Percentiles rank a stretch among this genome's conserved stretches.
phyloP scores from a whole-genome alignment of 1,140 invertebrate species.

The Marisa cornuarietis region DNA sequence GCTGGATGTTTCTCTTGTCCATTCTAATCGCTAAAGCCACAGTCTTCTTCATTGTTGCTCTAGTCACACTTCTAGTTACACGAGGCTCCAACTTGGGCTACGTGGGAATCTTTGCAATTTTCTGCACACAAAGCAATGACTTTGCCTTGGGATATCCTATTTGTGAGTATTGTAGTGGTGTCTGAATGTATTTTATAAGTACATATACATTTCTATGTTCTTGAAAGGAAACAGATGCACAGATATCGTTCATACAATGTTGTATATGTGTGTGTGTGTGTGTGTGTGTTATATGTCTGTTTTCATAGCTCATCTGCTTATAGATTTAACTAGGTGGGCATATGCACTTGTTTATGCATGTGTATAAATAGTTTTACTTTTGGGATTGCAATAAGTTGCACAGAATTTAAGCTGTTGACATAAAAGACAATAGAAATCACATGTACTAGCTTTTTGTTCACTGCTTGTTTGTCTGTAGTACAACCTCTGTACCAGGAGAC shows the following conservation, averaged over 20 bases:
- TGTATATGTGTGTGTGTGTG: neutral
- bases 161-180: slow-evolving; percentile 72
- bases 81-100: slow-evolving; percentile 80
- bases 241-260: neutral
- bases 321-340: no score
- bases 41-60: slow-evolving; percentile 84
- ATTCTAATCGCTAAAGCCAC: slow-evolving; percentile 86
- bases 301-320: neutral
- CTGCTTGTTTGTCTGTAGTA: slow-evolving; percentile 54
- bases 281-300: neutral
- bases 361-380: neutral
- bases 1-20: slow-evolving; percentile 89
- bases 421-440: neutral
- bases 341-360: no score
- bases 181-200: no score
- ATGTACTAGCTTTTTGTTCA: neutral
- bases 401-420: no score
- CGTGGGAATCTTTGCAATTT: slow-evolving; percentile 92
- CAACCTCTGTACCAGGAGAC: slow-evolving; percentile 71
- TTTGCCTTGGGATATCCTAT: slow-evolving; percentile 97
- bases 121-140: slow-evolving; percentile 97
- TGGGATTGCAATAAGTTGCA: neutral
- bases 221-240: neutral
- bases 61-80: slow-evolving; percentile 81
- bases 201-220: neutral